Evolutionary conservation across 2,113 vertebrate genomes (phyloP).

Genomic region (Fregata magnificens): DNA sequence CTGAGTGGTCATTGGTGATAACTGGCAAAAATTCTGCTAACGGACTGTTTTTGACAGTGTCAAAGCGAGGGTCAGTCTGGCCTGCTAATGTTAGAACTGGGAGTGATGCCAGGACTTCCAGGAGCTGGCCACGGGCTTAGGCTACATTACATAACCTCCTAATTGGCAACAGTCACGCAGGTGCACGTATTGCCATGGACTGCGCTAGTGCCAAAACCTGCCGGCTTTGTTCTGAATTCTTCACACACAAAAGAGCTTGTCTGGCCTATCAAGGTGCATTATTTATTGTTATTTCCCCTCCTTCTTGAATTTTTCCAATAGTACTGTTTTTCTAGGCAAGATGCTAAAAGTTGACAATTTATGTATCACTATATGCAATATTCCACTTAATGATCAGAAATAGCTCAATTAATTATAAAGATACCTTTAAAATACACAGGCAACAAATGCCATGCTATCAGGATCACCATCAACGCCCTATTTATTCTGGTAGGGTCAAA

Average conservation of each 20-base stretch:
- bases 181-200: background rate
- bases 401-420: background rate
- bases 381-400: background rate
- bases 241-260: background rate
- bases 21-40: background rate
- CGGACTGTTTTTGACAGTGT: background rate
- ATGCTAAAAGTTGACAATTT: background rate
- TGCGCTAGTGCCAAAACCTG: background rate
- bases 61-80: background rate
- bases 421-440: background rate
- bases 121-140: background rate
- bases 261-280: background rate
- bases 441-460: background rate
- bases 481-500: background rate
- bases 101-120: constrained; percentile 47
- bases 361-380: background rate
- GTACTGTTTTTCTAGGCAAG: background rate
- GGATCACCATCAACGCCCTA: background rate
- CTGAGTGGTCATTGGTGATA: background rate
- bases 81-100: constrained; percentile 43
- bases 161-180: background rate
- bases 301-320: background rate
- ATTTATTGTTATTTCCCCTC: background rate
- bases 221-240: background rate
- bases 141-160: background rate